Evolutionary conservation across 2,797 vertebrate species (phyloP).

Genomic region (Chaetophractus vellerosus): DNA sequence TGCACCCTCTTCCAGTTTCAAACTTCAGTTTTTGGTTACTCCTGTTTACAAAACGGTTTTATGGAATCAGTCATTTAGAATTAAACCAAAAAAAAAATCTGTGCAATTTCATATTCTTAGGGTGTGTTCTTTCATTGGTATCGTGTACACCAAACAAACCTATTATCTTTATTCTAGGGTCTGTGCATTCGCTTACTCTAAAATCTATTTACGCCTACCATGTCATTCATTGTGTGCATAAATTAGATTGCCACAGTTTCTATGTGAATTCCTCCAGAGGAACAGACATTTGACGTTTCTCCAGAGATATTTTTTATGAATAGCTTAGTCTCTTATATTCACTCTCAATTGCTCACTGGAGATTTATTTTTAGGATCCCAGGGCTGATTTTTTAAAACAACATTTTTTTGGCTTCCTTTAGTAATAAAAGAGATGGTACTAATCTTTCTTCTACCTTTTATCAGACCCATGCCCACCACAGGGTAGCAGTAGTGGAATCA

Average conservation of each 20-base stretch:
- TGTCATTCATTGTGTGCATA: not conserved
- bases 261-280: slow-evolving; percentile 20
- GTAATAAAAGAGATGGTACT: not conserved
- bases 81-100: slow-evolving; percentile 52
- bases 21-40: not conserved
- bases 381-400: not conserved
- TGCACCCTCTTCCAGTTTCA: not conserved
- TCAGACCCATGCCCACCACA: not conserved
- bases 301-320: not conserved
- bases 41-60: slow-evolving; percentile 10
- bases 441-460: not conserved
- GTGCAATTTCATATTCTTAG: slow-evolving; percentile 18
- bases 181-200: not conserved
- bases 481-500: not conserved
- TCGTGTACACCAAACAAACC: not conserved
- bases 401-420: slow-evolving; percentile 6
- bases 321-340: slow-evolving; percentile 4
- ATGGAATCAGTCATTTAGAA: not conserved
- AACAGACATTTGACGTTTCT: slow-evolving; percentile 48
- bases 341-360: not conserved
- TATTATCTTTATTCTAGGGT: not conserved
- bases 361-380: slow-evolving; percentile 59
- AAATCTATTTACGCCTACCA: not conserved
- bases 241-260: not conserved
- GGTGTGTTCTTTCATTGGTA: not conserved